Conservation (phyloP, 2,888 invertebrate genomes). For the Drosophila paranaensis region DNA sequence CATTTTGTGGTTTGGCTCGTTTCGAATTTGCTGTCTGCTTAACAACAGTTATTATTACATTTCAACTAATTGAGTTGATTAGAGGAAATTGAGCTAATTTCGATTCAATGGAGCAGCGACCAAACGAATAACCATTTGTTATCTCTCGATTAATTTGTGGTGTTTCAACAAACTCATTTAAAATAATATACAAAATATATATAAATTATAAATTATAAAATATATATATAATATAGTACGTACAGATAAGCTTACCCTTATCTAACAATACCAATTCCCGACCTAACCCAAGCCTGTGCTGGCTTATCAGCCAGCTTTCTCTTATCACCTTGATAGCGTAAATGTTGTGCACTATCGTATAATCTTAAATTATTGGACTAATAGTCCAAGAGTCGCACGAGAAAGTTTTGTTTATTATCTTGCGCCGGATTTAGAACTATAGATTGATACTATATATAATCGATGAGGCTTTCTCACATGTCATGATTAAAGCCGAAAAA, state of each 20-base stretch:
- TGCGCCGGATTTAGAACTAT: neutral
- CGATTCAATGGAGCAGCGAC: conserved; percentile 40
- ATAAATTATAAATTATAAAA: no score
- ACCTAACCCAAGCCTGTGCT: conserved; percentile 20
- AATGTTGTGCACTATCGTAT: neutral
- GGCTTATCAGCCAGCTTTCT: neutral
- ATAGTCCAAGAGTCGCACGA: conserved; percentile 3
- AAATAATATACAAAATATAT: conserved; percentile 4
- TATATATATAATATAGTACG: neutral
- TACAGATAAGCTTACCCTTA: neutral
- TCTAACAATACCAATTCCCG: neutral
- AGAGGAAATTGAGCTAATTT: conserved; percentile 63
- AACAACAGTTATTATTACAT: conserved; percentile 71
- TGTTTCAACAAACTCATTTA: neutral
- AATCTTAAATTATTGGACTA: conserved; percentile 3
- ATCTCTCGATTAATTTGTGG: neutral
- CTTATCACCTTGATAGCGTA: neutral
- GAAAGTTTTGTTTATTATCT: no score
- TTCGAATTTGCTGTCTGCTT: conserved; percentile 53
- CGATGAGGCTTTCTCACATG: neutral
- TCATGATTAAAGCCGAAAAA: conserved; percentile 5
- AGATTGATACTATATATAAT: neutral
- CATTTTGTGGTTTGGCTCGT: conserved; percentile 57
- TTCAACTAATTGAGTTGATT: conserved; percentile 76
- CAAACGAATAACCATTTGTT: conserved; percentile 20